Conservation (phyloP, 2,113 vertebrate genomes). For the Pristiophorus japonicus region DNA sequence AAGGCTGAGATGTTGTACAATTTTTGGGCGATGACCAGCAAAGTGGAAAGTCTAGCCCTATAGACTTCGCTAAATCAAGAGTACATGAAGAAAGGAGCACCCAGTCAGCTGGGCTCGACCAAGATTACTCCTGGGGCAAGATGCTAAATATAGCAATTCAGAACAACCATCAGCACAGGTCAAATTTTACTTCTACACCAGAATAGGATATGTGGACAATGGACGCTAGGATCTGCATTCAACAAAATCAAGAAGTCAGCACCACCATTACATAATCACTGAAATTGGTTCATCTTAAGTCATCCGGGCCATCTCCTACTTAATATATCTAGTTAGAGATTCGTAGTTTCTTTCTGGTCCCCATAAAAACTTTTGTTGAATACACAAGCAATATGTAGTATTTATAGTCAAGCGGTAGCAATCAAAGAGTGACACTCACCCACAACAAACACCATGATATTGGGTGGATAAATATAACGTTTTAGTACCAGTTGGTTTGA, state of each 20-base stretch:
- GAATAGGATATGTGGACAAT: not conserved
- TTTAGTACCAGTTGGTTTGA: not conserved
- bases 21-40: too few relatives aligned
- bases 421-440: not conserved
- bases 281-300: not conserved
- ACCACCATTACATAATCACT: not conserved
- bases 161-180: not conserved
- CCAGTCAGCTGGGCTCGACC: not conserved
- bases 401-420: not conserved
- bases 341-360: not conserved
- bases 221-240: not conserved
- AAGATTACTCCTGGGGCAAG: not conserved
- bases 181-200: not conserved
- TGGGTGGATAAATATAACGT: not conserved
- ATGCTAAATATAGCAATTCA: not conserved
- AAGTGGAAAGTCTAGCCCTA: too few relatives aligned
- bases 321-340: not conserved
- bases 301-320: not conserved
- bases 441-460: constrained; percentile 7
- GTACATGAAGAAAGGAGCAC: not conserved
- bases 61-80: too few relatives aligned
- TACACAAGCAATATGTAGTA: too few relatives aligned
- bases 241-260: not conserved
- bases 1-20: too few relatives aligned
- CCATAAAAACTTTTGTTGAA: not conserved